phyloP scores from a whole-genome alignment of 2,888 invertebrate genomes.

The Malthinus flaveolus region DNA sequence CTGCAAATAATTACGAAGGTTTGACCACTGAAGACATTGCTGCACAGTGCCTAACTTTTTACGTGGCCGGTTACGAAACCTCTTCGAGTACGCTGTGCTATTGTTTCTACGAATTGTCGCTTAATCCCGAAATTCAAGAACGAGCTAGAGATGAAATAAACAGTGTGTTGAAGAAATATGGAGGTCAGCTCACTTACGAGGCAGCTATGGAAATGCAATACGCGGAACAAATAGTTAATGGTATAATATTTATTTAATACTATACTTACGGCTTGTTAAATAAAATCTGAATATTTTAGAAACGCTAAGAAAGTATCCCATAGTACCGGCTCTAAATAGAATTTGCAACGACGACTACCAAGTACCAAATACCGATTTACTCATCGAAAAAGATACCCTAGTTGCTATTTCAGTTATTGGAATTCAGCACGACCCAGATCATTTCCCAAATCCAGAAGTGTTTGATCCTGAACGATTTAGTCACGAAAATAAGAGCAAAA shows the following conservation, averaged over 20 bases:
- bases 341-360: slow-evolving; percentile 36
- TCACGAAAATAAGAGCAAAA: slow-evolving; percentile 30
- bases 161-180: slow-evolving; percentile 39
- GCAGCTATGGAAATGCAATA: slow-evolving; percentile 54
- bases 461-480: slow-evolving; percentile 48
- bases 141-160: slow-evolving; percentile 52
- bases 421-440: slow-evolving; percentile 44
- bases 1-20: background rate
- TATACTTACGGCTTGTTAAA: slow-evolving; percentile 39
- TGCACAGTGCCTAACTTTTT: slow-evolving; percentile 54
- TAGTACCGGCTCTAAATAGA: slow-evolving; percentile 39
- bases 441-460: slow-evolving; percentile 43
- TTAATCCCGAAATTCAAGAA: slow-evolving; percentile 51
- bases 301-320: slow-evolving; percentile 48
- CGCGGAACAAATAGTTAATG: slow-evolving; percentile 52
- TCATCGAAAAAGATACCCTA: slow-evolving; percentile 33
- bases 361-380: slow-evolving; percentile 35
- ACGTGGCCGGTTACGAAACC: slow-evolving; percentile 57
- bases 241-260: slow-evolving; percentile 44
- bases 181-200: slow-evolving; percentile 51
- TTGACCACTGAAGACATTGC: slow-evolving; percentile 40
- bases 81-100: slow-evolving; percentile 53
- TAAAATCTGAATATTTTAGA: slow-evolving; percentile 39
- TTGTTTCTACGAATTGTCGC: slow-evolving; percentile 51
- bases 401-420: slow-evolving; percentile 38